phyloP scores from a whole-genome alignment of 2,797 vertebrate genomes.

The Sus cebifrons region DNA sequence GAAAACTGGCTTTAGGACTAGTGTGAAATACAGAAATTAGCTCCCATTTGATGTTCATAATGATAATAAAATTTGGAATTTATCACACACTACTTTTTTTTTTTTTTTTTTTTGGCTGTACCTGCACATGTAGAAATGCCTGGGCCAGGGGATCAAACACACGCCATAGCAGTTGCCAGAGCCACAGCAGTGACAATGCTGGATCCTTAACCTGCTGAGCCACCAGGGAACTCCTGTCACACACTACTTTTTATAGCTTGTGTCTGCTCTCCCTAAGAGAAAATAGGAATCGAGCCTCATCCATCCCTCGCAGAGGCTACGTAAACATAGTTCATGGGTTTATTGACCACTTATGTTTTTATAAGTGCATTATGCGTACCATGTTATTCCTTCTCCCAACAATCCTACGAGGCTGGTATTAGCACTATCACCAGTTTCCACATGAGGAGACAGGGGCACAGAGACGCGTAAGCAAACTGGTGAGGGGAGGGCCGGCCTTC shows the following conservation, averaged over 20 bases:
- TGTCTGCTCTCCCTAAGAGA: background rate
- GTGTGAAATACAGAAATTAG: background rate
- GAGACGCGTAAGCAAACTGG: background rate
- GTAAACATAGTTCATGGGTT: background rate
- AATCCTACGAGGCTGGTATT: background rate
- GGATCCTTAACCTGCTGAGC: no score
- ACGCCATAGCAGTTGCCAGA: no score
- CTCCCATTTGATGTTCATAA: background rate
- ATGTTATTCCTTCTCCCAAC: background rate
- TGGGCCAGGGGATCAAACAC: no score
- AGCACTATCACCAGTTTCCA: background rate
- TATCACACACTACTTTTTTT: no score
- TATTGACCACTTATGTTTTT: background rate
- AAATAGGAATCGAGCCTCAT: background rate
- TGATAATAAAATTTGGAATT: background rate
- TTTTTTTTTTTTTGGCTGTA: no score
- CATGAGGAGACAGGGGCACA: background rate
- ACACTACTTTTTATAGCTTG: background rate
- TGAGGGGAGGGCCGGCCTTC: background rate
- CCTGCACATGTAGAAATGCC: no score
- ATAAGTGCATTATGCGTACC: fast-evolving
- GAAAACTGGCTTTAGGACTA: background rate
- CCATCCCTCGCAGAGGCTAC: fast-evolving
- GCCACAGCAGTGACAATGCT: no score
- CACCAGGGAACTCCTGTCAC: no score